phyloP scores from a whole-genome alignment of 2,888 invertebrate species.

The Rosalia funebris region DNA sequence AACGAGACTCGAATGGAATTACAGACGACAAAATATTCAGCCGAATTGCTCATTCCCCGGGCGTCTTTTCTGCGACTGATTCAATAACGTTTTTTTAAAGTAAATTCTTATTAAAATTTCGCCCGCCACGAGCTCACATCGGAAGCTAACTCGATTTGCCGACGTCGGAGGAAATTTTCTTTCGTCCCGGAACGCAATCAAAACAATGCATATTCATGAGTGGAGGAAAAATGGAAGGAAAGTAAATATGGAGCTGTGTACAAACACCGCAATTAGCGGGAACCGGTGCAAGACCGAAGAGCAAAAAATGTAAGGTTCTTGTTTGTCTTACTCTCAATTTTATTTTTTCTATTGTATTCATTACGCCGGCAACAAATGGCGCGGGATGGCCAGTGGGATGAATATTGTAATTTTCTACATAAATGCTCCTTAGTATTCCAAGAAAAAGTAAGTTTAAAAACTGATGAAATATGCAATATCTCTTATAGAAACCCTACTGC shows the following conservation, averaged over 20 bases:
- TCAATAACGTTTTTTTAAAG: conserved; percentile 3
- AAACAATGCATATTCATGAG: conserved; percentile 23
- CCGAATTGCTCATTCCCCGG: neutral
- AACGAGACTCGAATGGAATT: neutral
- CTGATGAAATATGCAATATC: no score
- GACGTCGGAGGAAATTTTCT: conserved; percentile 17
- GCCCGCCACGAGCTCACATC: neutral
- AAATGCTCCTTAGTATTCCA: no score
- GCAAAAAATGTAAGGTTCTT: no score
- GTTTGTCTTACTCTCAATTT: neutral
- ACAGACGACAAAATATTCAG: neutral
- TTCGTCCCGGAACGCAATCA: conserved; percentile 12
- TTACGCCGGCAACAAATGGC: no score
- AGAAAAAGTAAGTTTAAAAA: no score
- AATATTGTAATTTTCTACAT: no score
- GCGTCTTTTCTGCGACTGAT: conserved; percentile 8
- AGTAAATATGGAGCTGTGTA: conserved; percentile 8
- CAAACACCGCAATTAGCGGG: conserved; percentile 19
- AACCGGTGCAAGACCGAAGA: neutral
- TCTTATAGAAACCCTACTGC: no score
- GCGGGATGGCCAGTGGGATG: no score
- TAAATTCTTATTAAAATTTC: conserved; percentile 10
- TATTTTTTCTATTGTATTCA: no score
- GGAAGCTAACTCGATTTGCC: conserved; percentile 8
- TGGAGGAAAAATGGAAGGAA: conserved; percentile 8